These are phyloP conservation scores for Drosophila prosaltans DNA, from an alignment of 1,140 invertebrate genomes.

Conservation along the genomic window DNA sequence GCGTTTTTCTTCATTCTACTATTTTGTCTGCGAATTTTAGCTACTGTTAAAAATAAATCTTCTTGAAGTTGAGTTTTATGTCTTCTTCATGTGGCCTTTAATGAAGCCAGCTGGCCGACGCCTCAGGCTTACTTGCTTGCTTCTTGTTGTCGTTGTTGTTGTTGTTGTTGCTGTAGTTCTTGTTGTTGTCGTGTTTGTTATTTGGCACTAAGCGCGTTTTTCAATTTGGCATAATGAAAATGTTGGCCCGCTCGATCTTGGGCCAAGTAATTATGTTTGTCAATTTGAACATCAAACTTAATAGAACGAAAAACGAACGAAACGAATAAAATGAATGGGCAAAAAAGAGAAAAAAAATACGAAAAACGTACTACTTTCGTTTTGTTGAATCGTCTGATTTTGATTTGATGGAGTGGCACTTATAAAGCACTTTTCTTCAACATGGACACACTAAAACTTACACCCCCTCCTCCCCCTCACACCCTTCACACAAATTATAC, in stretches of 20 bases:
- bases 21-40: slow-evolving; percentile 44
- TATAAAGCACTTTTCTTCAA: slow-evolving; percentile 72
- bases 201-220: slow-evolving; percentile 46
- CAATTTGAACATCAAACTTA: slow-evolving; percentile 63
- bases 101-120: slow-evolving; percentile 9
- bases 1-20: slow-evolving; percentile 4
- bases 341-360: slow-evolving; percentile 1
- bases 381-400: slow-evolving; percentile 67
- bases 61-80: slow-evolving; percentile 18
- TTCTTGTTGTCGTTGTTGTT: no score
- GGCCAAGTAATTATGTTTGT: slow-evolving; percentile 70
- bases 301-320: slow-evolving; percentile 39
- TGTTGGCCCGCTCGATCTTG: slow-evolving; percentile 27
- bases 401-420: slow-evolving; percentile 74
- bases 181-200: slow-evolving; percentile 37
- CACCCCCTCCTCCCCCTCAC: slow-evolving; percentile 4
- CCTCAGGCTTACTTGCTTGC: slow-evolving; percentile 29
- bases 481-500: slow-evolving; percentile 33
- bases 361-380: slow-evolving; percentile 77
- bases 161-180: slow-evolving; percentile 9
- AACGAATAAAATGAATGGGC: no score
- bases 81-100: slow-evolving; percentile 12
- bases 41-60: slow-evolving; percentile 61
- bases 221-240: slow-evolving; percentile 63
- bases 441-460: slow-evolving; percentile 28